Evolutionary conservation across 2,113 vertebrate species (phyloP).

Genomic region (Sylvietta virens): DNA sequence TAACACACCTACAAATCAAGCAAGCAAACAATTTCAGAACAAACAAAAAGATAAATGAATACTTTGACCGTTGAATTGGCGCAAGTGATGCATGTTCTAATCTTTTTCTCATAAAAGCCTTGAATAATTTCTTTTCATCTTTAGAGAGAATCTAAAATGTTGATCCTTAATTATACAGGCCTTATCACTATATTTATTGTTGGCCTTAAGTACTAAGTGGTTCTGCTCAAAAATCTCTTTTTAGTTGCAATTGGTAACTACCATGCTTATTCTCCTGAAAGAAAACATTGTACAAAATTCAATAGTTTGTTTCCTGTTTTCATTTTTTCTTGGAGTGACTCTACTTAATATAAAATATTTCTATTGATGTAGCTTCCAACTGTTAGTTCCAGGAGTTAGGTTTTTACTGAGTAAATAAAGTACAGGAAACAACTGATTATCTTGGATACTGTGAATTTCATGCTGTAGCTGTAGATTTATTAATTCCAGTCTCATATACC

Average conservation of each 20-base stretch:
- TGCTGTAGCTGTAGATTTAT: background rate
- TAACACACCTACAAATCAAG: background rate
- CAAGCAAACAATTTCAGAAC: background rate
- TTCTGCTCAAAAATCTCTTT: background rate
- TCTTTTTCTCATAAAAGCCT: background rate
- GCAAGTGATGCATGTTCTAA: background rate
- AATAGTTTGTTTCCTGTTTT: background rate
- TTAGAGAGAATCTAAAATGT: background rate
- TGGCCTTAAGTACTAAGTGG: background rate
- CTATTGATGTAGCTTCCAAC: background rate
- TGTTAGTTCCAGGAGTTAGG: background rate
- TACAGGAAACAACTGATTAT: constrained; percentile 35
- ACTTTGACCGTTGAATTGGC: background rate
- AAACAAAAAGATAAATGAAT: background rate
- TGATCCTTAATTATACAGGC: background rate
- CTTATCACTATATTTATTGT: background rate
- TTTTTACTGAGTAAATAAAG: constrained; percentile 32
- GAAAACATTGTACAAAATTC: background rate
- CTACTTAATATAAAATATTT: background rate
- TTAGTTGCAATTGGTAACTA: background rate
- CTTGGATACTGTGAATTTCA: constrained; percentile 7
- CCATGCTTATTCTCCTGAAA: background rate
- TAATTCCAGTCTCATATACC: background rate
- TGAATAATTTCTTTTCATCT: background rate
- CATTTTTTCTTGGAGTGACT: background rate